phyloP scores from a whole-genome alignment of 2,797 vertebrate species.

The Oreochromis mossambicus region DNA sequence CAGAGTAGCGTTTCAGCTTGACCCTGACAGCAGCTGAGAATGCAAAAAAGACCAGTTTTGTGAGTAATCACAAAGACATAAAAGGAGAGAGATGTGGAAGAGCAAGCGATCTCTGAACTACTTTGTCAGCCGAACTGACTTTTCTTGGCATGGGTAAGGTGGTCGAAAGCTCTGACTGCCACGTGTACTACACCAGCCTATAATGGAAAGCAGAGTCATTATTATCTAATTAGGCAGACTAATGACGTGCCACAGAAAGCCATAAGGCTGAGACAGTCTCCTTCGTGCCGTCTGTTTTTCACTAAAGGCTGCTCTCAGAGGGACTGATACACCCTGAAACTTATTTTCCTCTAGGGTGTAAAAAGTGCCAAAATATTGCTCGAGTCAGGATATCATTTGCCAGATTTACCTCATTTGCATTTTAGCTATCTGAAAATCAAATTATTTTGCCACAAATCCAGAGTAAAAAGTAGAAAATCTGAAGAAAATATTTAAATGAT shows the following conservation, averaged over 20 bases:
- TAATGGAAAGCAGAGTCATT: constrained; percentile 77
- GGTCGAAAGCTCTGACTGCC: constrained; percentile 41
- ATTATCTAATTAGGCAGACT: constrained; percentile 80
- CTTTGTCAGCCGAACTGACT: constrained; percentile 48
- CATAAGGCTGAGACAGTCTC: constrained; percentile 64
- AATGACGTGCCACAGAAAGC: constrained; percentile 68
- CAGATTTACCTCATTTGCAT: neutral
- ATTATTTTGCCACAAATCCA: neutral
- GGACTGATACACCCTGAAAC: neutral
- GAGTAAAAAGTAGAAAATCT: neutral
- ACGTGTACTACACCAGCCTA: constrained; percentile 59
- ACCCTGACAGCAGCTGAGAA: constrained; percentile 14
- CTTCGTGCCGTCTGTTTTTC: constrained; percentile 49
- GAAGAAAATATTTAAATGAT: neutral
- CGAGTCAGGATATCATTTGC: neutral
- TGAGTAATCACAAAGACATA: constrained; percentile 37
- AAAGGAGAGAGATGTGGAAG: constrained; percentile 19
- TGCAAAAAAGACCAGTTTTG: neutral
- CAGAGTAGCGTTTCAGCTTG: neutral
- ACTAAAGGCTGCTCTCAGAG: constrained; percentile 30
- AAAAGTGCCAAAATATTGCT: neutral
- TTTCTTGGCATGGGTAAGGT: constrained; percentile 49
- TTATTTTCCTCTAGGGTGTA: neutral
- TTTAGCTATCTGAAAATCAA: neutral
- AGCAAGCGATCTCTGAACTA: constrained; percentile 10